These are phyloP conservation scores for Oryzias melastigma DNA, from an alignment of 2,113 vertebrate species.

Conservation along the genomic window DNA sequence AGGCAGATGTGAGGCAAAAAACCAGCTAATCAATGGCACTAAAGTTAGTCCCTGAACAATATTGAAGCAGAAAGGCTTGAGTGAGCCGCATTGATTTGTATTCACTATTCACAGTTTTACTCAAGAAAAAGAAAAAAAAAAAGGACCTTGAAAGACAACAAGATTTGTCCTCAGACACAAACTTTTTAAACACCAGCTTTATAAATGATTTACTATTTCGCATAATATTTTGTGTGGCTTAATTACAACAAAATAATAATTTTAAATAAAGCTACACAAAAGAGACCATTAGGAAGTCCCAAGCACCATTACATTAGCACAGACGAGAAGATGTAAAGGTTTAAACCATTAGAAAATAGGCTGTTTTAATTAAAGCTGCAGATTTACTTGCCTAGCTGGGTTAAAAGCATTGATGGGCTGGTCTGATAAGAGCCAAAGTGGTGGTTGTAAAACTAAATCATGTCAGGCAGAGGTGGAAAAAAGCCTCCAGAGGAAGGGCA, in stretches of 20 bases:
- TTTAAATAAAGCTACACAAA: too few relatives aligned
- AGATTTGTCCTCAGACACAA: constrained; percentile 24
- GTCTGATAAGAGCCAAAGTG: constrained; percentile 50
- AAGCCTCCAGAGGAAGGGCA: constrained; percentile 48
- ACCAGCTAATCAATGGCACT: constrained; percentile 66
- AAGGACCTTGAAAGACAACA: constrained; percentile 52
- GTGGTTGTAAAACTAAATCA: constrained; percentile 71
- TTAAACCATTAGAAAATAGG: constrained; percentile 51
- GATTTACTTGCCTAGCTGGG: constrained; percentile 67
- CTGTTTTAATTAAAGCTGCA: constrained; percentile 78
- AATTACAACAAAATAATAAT: too few relatives aligned
- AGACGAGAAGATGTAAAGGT: constrained; percentile 44
- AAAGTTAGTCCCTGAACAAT: constrained; percentile 67
- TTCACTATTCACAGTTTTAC: constrained; percentile 60
- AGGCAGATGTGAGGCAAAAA: constrained; percentile 56
- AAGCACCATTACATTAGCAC: constrained; percentile 55
- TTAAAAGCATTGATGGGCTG: constrained; percentile 55
- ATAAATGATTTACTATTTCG: too few relatives aligned
- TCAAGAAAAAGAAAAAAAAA: constrained; percentile 56
- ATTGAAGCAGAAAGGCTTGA: constrained; percentile 62
- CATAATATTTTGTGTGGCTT: too few relatives aligned
- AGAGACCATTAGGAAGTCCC: constrained; percentile 53
- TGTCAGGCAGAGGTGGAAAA: constrained; percentile 53
- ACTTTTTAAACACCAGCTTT: background rate
- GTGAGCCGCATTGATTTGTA: constrained; percentile 67